These are phyloP conservation scores for Gallinago undulata DNA, from an alignment of 2,113 vertebrate species.

Conservation along the genomic window DNA sequence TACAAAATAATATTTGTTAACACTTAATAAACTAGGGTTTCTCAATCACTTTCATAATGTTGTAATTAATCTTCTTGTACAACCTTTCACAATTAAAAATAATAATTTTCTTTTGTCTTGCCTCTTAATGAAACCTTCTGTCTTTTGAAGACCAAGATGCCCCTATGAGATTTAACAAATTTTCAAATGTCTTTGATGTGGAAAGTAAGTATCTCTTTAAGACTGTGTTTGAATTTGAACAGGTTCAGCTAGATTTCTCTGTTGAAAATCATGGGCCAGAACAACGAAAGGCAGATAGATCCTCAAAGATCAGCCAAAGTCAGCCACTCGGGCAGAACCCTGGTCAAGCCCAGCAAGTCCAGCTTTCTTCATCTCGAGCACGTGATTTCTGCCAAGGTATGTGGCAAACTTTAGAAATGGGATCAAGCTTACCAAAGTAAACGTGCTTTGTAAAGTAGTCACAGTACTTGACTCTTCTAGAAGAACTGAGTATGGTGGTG, in stretches of 20 bases:
- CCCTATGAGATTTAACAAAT: not conserved
- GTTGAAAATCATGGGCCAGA: not conserved
- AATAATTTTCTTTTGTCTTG: not conserved
- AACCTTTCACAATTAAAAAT: not conserved
- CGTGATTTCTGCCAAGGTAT: constrained; percentile 74
- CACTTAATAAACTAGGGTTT: not conserved
- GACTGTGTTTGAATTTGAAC: not conserved
- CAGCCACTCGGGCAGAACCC: not conserved
- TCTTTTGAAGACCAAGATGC: not conserved
- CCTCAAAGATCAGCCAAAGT: not conserved
- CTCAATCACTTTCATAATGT: not conserved
- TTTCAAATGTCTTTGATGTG: not conserved
- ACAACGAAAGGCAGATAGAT: constrained; percentile 50
- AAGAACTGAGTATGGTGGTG: not conserved
- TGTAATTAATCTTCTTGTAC: not conserved
- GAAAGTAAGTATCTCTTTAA: not conserved
- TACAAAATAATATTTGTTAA: not conserved
- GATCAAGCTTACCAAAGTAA: constrained; percentile 74
- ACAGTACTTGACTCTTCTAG: not conserved
- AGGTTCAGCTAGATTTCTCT: constrained; percentile 7
- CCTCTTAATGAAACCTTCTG: not conserved
- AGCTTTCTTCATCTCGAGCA: constrained; percentile 62
- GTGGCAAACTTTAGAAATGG: constrained; percentile 78
- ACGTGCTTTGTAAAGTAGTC: not conserved
- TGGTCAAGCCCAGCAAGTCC: not conserved